Evolutionary conservation across 1,140 invertebrate species (phyloP).

Genomic region (Drosophila murphyi): DNA sequence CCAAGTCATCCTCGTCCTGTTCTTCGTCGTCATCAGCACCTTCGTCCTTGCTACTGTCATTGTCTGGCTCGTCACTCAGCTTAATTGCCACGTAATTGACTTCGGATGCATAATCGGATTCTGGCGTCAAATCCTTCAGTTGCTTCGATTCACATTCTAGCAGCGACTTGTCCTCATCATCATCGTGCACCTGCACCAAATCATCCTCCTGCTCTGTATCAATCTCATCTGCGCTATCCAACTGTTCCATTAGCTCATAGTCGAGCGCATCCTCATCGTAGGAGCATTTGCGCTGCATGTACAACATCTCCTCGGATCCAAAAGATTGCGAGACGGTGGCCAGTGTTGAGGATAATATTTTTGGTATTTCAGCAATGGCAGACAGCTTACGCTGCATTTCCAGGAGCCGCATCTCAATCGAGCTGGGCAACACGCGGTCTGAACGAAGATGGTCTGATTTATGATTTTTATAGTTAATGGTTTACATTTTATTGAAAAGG

Average conservation of each 20-base stretch:
- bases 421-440: slow-evolving; percentile 60
- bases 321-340: slow-evolving; percentile 80
- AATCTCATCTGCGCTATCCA: slow-evolving; percentile 16
- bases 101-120: slow-evolving; percentile 84
- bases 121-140: slow-evolving; percentile 75
- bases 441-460: slow-evolving; percentile 7
- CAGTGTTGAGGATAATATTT: slow-evolving; percentile 78
- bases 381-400: slow-evolving; percentile 81
- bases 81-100: slow-evolving; percentile 78
- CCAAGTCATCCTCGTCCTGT: slow-evolving; percentile 2
- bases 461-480: slow-evolving; percentile 7
- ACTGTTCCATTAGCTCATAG: slow-evolving; percentile 60
- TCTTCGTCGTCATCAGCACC: slow-evolving; percentile 14
- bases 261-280: slow-evolving; percentile 81
- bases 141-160: slow-evolving; percentile 54
- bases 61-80: slow-evolving; percentile 43
- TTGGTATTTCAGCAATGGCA: slow-evolving; percentile 83
- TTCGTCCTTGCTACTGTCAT: slow-evolving; percentile 35
- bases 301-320: slow-evolving; percentile 47
- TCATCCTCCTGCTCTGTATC: slow-evolving; percentile 39
- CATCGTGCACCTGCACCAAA: slow-evolving; percentile 45
- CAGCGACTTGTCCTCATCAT: slow-evolving; percentile 18
- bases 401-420: slow-evolving; percentile 74
- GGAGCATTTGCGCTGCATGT: slow-evolving; percentile 65
- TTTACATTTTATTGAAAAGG: slow-evolving; percentile 51